These are phyloP conservation scores for Lithobates sylvaticus DNA, from an alignment of 2,797 vertebrate species.

Conservation along the genomic window DNA sequence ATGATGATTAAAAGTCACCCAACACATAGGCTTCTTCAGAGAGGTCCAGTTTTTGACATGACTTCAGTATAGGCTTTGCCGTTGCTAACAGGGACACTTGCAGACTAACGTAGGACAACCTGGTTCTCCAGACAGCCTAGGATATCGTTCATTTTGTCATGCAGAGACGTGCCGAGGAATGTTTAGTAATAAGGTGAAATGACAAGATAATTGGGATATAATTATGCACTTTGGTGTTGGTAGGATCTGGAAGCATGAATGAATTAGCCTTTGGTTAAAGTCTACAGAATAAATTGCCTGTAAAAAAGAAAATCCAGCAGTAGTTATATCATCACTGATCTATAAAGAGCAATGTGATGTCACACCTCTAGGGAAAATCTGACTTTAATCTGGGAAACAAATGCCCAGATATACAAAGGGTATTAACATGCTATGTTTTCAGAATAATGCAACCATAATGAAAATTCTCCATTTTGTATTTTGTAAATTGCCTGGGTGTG, in stretches of 20 bases:
- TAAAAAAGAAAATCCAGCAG: background rate
- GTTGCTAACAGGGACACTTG: background rate
- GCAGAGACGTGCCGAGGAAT: conserved; percentile 36
- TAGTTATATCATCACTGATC: background rate
- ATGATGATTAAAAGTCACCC: conserved; percentile 37
- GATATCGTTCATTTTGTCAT: conserved; percentile 17
- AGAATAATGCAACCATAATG: background rate
- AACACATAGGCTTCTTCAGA: conserved; percentile 26
- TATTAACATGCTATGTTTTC: background rate
- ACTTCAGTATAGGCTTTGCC: background rate
- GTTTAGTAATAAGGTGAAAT: background rate
- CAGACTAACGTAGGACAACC: conserved; percentile 3
- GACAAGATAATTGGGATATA: conserved; percentile 27
- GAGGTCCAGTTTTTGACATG: background rate
- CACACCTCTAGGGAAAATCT: background rate
- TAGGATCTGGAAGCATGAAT: background rate
- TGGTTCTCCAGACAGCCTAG: background rate
- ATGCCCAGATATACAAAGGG: background rate
- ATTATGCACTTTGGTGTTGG: background rate
- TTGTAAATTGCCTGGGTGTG: background rate
- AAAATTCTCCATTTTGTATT: background rate
- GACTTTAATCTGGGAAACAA: background rate
- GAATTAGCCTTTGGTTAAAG: background rate
- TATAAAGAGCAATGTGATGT: background rate
- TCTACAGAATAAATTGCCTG: background rate